Conservation (phyloP, 2,797 vertebrate species). For the Chrysolophus pictus region DNA sequence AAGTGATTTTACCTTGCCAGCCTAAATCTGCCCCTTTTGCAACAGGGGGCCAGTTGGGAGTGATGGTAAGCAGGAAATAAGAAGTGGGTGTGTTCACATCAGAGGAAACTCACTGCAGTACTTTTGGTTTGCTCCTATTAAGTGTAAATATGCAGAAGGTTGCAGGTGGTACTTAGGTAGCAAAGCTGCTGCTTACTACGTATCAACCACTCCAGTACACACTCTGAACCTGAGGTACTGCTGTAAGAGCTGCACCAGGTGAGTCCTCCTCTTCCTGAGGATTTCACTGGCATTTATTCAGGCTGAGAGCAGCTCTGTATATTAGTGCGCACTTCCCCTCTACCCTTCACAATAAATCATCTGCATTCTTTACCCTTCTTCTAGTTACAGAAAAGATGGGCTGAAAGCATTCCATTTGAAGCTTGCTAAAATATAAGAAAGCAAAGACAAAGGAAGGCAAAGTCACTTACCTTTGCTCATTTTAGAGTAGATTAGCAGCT, state of each 20-base stretch:
- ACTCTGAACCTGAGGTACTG: neutral
- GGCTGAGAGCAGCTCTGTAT: neutral
- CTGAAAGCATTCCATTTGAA: neutral
- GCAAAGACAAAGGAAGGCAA: neutral
- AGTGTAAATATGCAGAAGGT: neutral
- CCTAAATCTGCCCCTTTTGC: neutral
- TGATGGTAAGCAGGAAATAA: neutral
- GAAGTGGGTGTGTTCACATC: neutral
- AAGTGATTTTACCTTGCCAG: neutral
- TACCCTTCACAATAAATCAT: neutral
- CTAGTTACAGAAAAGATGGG: neutral
- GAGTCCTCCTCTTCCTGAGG: neutral
- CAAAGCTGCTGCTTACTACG: neutral
- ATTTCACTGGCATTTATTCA: neutral
- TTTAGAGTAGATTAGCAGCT: neutral
- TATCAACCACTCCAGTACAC: rapidly evolving
- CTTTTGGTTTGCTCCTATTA: neutral
- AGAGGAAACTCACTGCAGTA: neutral
- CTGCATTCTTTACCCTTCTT: neutral
- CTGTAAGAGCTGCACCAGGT: neutral
- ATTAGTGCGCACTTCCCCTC: neutral
- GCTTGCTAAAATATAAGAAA: neutral
- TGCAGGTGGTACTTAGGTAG: neutral
- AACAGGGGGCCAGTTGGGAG: neutral
- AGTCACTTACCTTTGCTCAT: neutral